Percentiles rank a stretch among this genome's conserved stretches.
Conservation (phyloP, 2,113 vertebrate species). For the Petrocephalus zakoni region DNA sequence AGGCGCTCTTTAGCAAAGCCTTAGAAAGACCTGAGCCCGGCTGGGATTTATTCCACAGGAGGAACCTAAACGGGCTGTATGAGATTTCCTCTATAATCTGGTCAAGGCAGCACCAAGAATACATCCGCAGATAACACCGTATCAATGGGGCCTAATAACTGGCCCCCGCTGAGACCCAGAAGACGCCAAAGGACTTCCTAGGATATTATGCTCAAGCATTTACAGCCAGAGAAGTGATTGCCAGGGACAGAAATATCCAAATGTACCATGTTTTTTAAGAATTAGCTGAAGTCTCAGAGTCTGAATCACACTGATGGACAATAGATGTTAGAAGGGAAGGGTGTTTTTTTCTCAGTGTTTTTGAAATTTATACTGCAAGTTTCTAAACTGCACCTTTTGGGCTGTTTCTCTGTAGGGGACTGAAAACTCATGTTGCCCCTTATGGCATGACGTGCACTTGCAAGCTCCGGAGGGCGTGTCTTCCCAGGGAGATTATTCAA, state of each 20-base stretch:
- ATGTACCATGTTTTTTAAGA: background rate
- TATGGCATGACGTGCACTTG: background rate
- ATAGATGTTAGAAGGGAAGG: background rate
- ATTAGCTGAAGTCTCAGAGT: background rate
- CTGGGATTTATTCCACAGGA: background rate
- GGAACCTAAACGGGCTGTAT: background rate
- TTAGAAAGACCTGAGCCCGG: background rate
- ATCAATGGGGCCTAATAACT: background rate
- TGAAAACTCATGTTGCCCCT: background rate
- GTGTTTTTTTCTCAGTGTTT: background rate
- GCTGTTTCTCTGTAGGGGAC: background rate
- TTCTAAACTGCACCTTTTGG: background rate
- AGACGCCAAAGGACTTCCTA: background rate
- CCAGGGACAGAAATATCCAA: background rate
- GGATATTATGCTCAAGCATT: background rate
- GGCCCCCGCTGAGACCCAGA: background rate
- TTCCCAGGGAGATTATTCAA: background rate
- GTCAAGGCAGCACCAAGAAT: background rate
- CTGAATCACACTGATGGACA: background rate
- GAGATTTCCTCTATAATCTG: background rate
- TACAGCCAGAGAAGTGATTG: background rate
- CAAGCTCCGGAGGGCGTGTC: background rate
- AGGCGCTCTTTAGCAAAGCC: background rate
- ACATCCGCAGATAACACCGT: background rate
- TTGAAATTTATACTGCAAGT: background rate